Base-by-base conservation (phyloP, 2,888 invertebrate genomes). In the Lasioglossum figueresi region DNA sequence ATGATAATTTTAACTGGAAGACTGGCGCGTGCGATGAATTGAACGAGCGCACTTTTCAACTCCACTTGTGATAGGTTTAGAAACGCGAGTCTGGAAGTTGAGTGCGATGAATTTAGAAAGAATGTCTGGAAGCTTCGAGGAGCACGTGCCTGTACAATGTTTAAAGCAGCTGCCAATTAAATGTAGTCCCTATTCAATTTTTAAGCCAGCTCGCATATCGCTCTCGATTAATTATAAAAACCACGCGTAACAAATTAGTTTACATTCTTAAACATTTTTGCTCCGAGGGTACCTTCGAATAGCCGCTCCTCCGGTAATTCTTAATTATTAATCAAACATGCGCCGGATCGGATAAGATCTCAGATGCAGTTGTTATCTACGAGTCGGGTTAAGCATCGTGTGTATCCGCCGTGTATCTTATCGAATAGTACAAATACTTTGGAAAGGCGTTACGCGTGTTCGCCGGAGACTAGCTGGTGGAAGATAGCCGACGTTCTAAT, bases 401-500 rank as follows among this genome's bases (percentile, higher is more conserved):
- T 6, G 68, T 68, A 6, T 19, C 68, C 34, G 34, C 19, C 19
- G 37, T 68, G 31, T 34, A 37, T 23, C 68, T 68, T 68, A 68
- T 68, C 68, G 68, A 68, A 37, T 23, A 34, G 68, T 23, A 68
- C 68, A 68, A 68, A 68, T 37, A 68, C 23, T 68, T 34, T 23
- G 8, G 37, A 34, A 23, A 68, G 19, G 8, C 34, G 23, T 34
- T 37, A 37, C 68, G 19, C 37, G 31, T 63, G 27, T 63, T 63
- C 63, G 34, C 66, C 34, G 31, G 63, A 27, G 63, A 56, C 78
- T 52, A 34, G 31, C 63, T 8, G 34, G 66, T 16, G 72, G 56
- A 63, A 59, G 79, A 40, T 59, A 43, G 31, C 43, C 59, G 70
- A n/a, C 27, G 70, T 79, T 63, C 66, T 77, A 82, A 77, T 77